Evolutionary conservation across 2,797 vertebrate genomes (phyloP), one percentile per base, ranked within the genome.

Genomic region (Naso thynnoides): DNA sequence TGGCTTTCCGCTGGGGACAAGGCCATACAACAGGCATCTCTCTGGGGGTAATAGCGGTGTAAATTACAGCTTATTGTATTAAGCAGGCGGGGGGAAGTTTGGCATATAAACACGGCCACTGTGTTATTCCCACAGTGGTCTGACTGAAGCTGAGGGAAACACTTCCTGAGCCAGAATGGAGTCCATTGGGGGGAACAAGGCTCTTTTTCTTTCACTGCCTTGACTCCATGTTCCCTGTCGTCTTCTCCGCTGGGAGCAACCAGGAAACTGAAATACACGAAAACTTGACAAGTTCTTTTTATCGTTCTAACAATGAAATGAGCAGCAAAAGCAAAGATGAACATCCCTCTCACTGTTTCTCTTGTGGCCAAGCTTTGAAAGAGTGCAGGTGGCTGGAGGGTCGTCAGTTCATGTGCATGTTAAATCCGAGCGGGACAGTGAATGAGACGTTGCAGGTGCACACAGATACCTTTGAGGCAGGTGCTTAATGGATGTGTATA

Each of bases 51-150:
- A 92, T 91, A 83, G 86, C 57, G 60, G 91, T 90, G 91, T 94
- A 89, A 93, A 93, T 92, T 90, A 92, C 90, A 89, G 88, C 89
- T 93, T 92, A 94, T 94, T 92, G 90, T 93, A 89, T 92, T 90
- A 91, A 82, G 82, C 62, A 48, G 67, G 52, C 73, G 75, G 88
- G 88, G 86, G 89, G 88, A 78, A 67, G 86, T 82, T 72, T 56
- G 80, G 81, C 82, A 79, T 75, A 89, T 86, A 90, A 93, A 93
- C 89, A 91, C 80, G 53, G 73, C 81, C 71, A 62, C 88, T 90
- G 89, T 92, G 85, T 86, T 80, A 89, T 91, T 95, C 92, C 89
- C 90, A 90, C 89, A 82, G 83, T 68, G 86, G 83, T 15, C 54
- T 47, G 19, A 73, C 23, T 81, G 70, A 82, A 85, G 82, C 79